A percentile compares a stretch with the other conserved stretches of the same genome.
Evolutionary conservation across 1,140 invertebrate species (phyloP).

Genomic region (Andricus grossulariae): DNA sequence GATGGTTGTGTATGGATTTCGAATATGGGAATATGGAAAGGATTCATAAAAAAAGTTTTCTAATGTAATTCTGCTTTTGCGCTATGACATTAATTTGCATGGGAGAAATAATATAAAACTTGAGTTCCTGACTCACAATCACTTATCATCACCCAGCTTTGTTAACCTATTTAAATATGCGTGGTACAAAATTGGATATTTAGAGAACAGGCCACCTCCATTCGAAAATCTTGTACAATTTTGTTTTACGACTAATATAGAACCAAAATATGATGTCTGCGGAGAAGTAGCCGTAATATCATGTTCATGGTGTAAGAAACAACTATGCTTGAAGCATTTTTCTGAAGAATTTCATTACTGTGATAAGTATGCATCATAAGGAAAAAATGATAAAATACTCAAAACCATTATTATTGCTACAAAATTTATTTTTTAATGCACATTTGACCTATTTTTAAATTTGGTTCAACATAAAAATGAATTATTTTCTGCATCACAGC

Average conservation of each 20-base stretch:
- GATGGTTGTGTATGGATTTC: background rate
- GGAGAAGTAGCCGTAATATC: too few species aligned
- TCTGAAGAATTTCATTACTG: too few species aligned
- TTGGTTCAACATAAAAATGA: too few species aligned
- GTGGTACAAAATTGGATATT: conserved; percentile 18
- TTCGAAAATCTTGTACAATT: conserved; percentile 2
- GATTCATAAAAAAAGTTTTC: background rate
- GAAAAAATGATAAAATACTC: too few species aligned
- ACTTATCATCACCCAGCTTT: conserved; percentile 39
- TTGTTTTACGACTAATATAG: background rate
- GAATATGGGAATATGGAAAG: background rate
- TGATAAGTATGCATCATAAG: too few species aligned
- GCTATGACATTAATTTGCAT: conserved; percentile 1
- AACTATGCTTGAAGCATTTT: too few species aligned
- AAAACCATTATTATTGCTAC: too few species aligned
- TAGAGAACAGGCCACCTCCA: background rate
- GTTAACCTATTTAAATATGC: conserved; percentile 21
- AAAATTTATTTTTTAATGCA: too few species aligned
- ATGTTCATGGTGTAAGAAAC: too few species aligned
- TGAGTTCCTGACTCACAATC: conserved; percentile 42
- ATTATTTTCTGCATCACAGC: too few species aligned
- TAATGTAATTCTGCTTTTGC: background rate
- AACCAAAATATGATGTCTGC: too few species aligned
- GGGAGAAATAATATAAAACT: conserved; percentile 13
- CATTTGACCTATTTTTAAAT: too few species aligned